Evolutionary conservation across 2,113 vertebrate species (phyloP).

Genomic region (Nyctibius bracteatus): DNA sequence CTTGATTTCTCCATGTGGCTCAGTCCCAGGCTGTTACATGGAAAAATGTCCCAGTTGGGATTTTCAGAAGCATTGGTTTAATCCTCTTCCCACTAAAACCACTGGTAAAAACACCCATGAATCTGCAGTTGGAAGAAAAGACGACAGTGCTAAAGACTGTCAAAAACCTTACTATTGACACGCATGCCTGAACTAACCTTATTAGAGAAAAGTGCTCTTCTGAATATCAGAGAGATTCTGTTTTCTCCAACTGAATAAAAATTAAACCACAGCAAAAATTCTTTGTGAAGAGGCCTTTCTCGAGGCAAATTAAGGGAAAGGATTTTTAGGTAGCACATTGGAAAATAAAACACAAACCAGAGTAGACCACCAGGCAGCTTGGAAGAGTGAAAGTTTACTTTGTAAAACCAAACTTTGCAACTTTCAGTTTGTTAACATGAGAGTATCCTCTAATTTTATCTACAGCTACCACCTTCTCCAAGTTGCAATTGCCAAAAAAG

Average conservation of each 20-base stretch:
- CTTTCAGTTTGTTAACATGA: slow-evolving; percentile 66
- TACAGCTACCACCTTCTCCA: slow-evolving; percentile 47
- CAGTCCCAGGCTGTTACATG: neutral
- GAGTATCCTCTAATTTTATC: slow-evolving; percentile 67
- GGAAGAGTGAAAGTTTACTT: slow-evolving; percentile 50
- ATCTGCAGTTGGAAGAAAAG: neutral
- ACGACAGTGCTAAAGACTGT: neutral
- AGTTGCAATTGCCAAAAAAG: slow-evolving; percentile 50
- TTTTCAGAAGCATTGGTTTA: neutral
- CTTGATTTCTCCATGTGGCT: neutral
- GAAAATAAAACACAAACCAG: neutral
- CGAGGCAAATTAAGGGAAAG: neutral
- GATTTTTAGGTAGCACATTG: neutral
- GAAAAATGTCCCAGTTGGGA: neutral
- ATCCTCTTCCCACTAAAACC: neutral
- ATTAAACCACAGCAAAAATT: neutral
- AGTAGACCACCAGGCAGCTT: slow-evolving; percentile 18
- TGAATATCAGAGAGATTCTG: neutral
- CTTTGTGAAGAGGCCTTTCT: neutral
- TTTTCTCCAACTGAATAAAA: neutral
- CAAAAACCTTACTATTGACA: neutral
- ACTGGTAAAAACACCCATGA: neutral
- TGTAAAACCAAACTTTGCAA: slow-evolving; percentile 62
- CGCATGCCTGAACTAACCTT: neutral
- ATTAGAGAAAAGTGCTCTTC: neutral